A percentile compares a stretch with the other conserved stretches of the same genome.
Evolutionary conservation across 2,797 vertebrate species (phyloP).

Genomic region (Cossypha dichroa): DNA sequence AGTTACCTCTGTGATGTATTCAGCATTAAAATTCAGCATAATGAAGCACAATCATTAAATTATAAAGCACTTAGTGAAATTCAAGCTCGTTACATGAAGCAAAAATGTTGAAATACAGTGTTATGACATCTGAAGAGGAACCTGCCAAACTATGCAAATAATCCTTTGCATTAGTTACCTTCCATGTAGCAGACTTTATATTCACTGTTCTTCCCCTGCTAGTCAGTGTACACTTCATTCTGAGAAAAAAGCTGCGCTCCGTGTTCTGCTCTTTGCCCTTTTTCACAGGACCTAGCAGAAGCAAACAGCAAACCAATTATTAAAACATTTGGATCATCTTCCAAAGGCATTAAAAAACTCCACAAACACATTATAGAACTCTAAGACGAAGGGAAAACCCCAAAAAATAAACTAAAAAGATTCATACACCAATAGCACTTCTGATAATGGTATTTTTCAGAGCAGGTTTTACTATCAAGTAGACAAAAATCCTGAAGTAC

Average conservation of each 20-base stretch:
- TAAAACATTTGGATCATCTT: not conserved
- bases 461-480: not conserved
- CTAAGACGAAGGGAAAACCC: not conserved
- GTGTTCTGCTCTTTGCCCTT: slow-evolving; percentile 90
- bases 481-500: not conserved
- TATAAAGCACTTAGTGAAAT: not conserved
- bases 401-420: not conserved
- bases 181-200: slow-evolving; percentile 98
- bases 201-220: slow-evolving; percentile 97
- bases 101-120: slow-evolving; percentile 20
- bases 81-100: not conserved
- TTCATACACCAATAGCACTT: not conserved
- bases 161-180: slow-evolving; percentile 77
- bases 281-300: slow-evolving; percentile 86
- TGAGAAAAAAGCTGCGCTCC: slow-evolving; percentile 91
- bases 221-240: slow-evolving; percentile 98
- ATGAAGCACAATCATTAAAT: not conserved
- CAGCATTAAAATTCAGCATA: slow-evolving; percentile 20
- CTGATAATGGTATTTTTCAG: not conserved
- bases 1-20: not conserved
- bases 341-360: not conserved
- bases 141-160: not conserved
- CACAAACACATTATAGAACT: fast-evolving
- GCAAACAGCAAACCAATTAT: slow-evolving; percentile 17
- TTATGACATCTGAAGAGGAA: slow-evolving; percentile 34